Conservation (phyloP, 2,797 vertebrate genomes). For the Serranus cabrilla region DNA sequence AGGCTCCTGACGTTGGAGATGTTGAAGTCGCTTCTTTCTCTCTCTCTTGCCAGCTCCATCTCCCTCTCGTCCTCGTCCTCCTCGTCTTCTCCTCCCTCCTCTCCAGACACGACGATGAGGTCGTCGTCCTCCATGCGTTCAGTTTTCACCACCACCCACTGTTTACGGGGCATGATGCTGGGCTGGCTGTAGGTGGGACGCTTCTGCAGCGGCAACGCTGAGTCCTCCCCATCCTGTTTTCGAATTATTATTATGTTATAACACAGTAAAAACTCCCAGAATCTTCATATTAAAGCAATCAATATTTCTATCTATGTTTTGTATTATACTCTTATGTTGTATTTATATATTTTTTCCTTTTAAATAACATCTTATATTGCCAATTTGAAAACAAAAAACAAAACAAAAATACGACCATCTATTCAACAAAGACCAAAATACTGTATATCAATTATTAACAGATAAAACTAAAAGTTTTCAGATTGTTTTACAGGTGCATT, state of each 20-base stretch:
- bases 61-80: conserved; percentile 81
- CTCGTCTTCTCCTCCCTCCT: conserved; percentile 84
- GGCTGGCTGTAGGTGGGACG: conserved; percentile 88
- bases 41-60: conserved; percentile 74
- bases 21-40: conserved; percentile 86
- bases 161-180: conserved; percentile 91
- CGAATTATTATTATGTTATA: background rate
- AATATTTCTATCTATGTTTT: background rate
- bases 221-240: conserved; percentile 78
- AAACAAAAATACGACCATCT: background rate
- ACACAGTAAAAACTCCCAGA: too few species aligned
- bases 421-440: background rate
- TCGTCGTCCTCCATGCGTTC: conserved; percentile 85
- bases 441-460: too few species aligned
- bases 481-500: background rate
- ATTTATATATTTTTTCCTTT: too few species aligned
- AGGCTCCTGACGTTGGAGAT: conserved; percentile 91
- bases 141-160: conserved; percentile 93
- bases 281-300: too few species aligned
- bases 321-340: background rate
- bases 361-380: background rate
- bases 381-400: background rate
- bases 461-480: background rate
- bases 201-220: conserved; percentile 62
- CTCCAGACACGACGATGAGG: conserved; percentile 87